Evolutionary conservation across 2,797 vertebrate species (phyloP).

Genomic region (Megalops cyprinoides): DNA sequence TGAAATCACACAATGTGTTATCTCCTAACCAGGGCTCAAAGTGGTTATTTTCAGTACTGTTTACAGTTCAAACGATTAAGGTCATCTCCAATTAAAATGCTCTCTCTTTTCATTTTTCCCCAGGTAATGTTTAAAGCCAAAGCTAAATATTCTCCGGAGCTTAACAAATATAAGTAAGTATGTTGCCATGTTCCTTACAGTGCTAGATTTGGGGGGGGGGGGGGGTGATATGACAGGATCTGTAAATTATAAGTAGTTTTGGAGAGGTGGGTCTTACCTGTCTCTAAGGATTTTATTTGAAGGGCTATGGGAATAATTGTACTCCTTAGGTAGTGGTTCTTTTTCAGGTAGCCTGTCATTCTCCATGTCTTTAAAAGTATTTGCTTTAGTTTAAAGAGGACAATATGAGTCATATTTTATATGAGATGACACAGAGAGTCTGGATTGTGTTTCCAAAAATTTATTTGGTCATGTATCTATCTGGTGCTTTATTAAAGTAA

Average conservation of each 20-base stretch:
- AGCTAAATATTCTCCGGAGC: slow-evolving; percentile 91
- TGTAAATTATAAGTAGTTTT: background rate
- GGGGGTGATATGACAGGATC: background rate
- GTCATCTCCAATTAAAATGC: background rate
- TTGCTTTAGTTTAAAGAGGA: background rate
- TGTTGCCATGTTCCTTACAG: background rate
- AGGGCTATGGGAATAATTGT: background rate
- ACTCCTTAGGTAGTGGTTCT: background rate
- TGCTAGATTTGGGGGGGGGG: background rate
- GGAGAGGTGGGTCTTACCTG: background rate
- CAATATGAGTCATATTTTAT: background rate
- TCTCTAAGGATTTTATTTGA: too few species aligned
- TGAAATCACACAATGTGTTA: background rate
- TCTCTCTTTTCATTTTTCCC: slow-evolving; percentile 39
- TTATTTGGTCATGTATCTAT: background rate
- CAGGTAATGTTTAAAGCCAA: slow-evolving; percentile 94
- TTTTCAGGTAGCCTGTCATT: background rate
- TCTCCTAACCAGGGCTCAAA: background rate
- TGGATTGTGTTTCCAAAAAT: background rate
- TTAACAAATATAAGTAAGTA: slow-evolving; percentile 95
- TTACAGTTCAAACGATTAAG: background rate
- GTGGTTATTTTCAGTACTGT: background rate
- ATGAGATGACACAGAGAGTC: background rate
- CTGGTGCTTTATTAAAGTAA: too few species aligned
- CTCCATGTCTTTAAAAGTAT: background rate